phyloP scores from a whole-genome alignment of 2,797 vertebrate genomes.

The Neosilurus mollespiculum region DNA sequence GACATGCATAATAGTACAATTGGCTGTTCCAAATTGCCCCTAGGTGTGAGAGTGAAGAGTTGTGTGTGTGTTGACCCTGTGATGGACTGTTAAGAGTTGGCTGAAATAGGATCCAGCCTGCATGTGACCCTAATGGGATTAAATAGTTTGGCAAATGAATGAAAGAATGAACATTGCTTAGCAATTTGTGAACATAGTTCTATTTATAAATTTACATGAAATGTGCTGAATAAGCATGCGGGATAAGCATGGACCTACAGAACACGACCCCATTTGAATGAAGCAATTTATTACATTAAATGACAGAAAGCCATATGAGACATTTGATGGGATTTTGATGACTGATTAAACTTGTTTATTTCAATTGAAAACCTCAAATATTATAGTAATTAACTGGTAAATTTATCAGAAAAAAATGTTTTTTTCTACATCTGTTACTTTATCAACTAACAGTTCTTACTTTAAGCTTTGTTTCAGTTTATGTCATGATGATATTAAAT shows the following conservation, averaged over 20 bases:
- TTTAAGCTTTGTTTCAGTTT: background rate
- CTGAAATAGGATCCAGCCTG: no score
- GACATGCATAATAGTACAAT: no score
- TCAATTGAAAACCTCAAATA: background rate
- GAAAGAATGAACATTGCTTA: background rate
- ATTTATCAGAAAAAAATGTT: background rate
- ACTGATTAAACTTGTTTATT: background rate
- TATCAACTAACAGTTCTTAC: background rate
- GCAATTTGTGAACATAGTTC: background rate
- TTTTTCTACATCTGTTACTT: background rate
- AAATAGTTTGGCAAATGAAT: no score
- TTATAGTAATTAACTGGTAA: background rate
- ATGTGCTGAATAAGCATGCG: background rate
- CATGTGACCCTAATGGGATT: no score
- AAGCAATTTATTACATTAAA: background rate
- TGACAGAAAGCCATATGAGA: background rate
- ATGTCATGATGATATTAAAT: background rate
- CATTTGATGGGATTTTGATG: background rate
- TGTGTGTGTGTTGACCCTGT: no score
- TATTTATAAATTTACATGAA: background rate
- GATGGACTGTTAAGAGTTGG: no score
- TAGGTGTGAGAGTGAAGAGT: no score
- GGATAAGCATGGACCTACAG: background rate
- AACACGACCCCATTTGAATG: background rate
- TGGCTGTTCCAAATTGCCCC: no score